Conservation (phyloP, 2,113 vertebrate species). For the Lamprologus tigripictilis region DNA sequence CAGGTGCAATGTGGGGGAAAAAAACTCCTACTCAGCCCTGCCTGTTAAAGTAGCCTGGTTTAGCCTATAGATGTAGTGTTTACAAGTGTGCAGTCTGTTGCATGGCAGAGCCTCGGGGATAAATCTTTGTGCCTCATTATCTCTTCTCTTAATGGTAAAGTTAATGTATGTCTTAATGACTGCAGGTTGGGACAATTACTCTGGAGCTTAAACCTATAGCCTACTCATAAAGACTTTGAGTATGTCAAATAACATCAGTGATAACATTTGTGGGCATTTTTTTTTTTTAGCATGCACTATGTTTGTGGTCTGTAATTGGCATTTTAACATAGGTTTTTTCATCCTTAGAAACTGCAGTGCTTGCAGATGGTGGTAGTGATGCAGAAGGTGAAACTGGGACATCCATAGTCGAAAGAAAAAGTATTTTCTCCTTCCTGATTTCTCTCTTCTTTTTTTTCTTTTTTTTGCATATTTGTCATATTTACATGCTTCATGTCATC, state of each 20-base stretch:
- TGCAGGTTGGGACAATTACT: neutral
- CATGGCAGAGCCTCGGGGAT: neutral
- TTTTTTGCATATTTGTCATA: neutral
- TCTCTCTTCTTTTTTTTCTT: neutral
- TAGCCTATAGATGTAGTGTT: neutral
- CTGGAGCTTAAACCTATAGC: neutral
- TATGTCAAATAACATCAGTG: neutral
- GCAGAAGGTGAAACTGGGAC: neutral
- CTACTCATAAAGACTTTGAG: neutral
- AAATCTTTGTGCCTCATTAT: slow-evolving; percentile 1
- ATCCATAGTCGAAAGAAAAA: neutral
- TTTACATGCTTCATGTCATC: neutral
- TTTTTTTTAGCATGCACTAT: neutral
- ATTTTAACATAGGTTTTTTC: neutral
- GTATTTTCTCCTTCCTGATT: neutral
- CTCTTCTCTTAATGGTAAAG: neutral
- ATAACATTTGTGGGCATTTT: neutral
- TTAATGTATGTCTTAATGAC: slow-evolving; percentile 8
- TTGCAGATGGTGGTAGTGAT: neutral
- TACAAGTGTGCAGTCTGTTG: slow-evolving; percentile 20
- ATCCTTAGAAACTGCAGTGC: neutral
- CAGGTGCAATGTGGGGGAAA: slow-evolving; percentile 15
- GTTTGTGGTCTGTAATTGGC: neutral
- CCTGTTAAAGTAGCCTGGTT: slow-evolving; percentile 17
- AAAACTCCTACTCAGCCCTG: neutral